Base-by-base conservation (phyloP, 2,888 invertebrate genomes). In the Sarcophaga variegata region DNA sequence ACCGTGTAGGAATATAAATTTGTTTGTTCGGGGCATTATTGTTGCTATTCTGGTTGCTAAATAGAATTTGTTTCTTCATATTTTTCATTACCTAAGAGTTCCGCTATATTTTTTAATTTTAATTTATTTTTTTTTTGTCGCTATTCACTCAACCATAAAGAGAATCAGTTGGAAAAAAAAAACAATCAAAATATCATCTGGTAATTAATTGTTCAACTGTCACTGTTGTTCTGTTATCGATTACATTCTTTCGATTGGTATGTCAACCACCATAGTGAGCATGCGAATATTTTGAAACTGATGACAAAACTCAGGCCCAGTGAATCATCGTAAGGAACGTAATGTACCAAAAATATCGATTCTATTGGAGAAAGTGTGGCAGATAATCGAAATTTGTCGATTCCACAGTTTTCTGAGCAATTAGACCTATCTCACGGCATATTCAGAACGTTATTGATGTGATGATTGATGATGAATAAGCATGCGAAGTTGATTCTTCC, bases 41-140 rank as follows among this genome's bases (percentile, higher is more conserved):
- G 54, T 54, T 54, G 54, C 17, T 17, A 60, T 60, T 59, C 3
- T 25, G 54, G 54, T 17, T 60, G 14, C 54, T 64, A 64, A 54
- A 49, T 49, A 64, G 59, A 12, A 11, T 37, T 54, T 49, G 20
- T 64, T 62, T 62, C 8, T 12, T 20, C 14, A 37, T 59, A 1
- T 45, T 69, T 59, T 8, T 3, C 4, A n/a, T 66, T 67, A 66
- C 20, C 27, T 59, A 20, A 60, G 22, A 75, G 69, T 75, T 63
- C 81, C 69, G 81, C 69, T 75, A 75, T 70, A 47, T 17, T 37
- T 67, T 62, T 75, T 63, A 62, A 45, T 75, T 75, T 81, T 69
- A 75, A 63, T 69, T 49, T 54, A 37, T 66, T 11, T 59, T 54
- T 71, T 62, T 62, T 62, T 62, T 62, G 14, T 62, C 2, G 62